Conservation (phyloP, 2,888 invertebrate genomes). For the Rotaria socialis region DNA sequence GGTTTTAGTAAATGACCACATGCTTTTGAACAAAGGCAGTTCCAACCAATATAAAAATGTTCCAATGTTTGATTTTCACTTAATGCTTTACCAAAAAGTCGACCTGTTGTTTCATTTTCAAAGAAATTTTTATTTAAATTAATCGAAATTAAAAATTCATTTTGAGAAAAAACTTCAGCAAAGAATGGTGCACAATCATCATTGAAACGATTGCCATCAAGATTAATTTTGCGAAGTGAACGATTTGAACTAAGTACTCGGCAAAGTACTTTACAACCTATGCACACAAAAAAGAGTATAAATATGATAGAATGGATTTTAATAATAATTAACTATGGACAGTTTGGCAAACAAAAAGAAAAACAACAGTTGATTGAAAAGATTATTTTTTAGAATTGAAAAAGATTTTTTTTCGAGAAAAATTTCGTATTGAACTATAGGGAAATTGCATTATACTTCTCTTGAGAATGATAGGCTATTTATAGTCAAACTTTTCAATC, state of each 20-base stretch:
- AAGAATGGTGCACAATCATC: not conserved
- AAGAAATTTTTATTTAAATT: conserved; percentile 15
- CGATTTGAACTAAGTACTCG: not conserved
- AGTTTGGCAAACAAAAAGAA: too few species aligned
- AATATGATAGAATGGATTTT: too few species aligned
- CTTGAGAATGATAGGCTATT: too few species aligned
- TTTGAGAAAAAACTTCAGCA: not conserved
- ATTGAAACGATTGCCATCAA: conserved; percentile 33
- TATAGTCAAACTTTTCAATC: too few species aligned
- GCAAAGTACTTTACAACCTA: conserved; percentile 17
- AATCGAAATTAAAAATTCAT: not conserved
- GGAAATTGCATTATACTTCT: too few species aligned
- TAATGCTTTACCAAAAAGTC: not conserved
- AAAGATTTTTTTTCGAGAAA: too few species aligned
- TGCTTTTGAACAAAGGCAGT: not conserved
- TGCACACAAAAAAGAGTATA: not conserved
- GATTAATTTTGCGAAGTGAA: not conserved
- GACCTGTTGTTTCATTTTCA: not conserved
- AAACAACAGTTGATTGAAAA: too few species aligned
- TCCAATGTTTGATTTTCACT: not conserved
- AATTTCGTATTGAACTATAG: too few species aligned
- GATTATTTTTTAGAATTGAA: too few species aligned
- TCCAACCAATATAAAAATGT: not conserved
- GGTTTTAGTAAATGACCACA: not conserved
- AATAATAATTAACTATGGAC: not conserved